Evolutionary conservation across 2,113 vertebrate species (phyloP), one percentile per base, ranked within the genome.

Genomic region (Coptodon rendalli): DNA sequence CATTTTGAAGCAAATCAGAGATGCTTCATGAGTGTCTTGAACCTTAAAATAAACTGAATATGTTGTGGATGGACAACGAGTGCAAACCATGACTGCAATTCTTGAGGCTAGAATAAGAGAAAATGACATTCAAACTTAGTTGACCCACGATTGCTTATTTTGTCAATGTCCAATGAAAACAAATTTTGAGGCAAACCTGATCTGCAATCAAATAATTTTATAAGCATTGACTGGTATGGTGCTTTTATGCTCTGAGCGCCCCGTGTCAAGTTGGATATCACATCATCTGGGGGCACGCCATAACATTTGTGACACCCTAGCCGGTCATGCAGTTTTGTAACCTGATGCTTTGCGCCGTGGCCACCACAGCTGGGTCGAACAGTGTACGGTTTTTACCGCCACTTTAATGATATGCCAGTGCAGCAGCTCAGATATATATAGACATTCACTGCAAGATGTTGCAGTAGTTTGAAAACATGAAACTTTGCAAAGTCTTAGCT

Each of bases 1-100:
- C 40, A 82, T 82, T 94, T 59, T 87, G 82, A 96, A 90, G 86
- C 56, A 22, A 73, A 66, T 22, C 53, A 80, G 59, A 79, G 71
- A 86, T 63, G 43, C 80, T 53, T 78, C 81, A 34, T 86, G 83
- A 88, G 61, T 78, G 53, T 84, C 79, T 80, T 45, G 17, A 66
- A 81, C 57, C 83, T 85, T 90, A 87, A 93, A 93, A 93, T 90
- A 92, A 92, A 90, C 87, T 89, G 71, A 54, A 90, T 86, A 86
- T 61, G 79, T 53, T 63, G 31, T 82, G 80, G 80, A 59, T 78
- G 63, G 90, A 68, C 81, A 89, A 86, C 57, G 56, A 86, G 40
- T 56, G 14, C 14, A 59, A 85, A 17, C 14, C 36, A 48, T n/a
- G 34, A 59, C 52, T 54, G 13, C 14, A 13, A 63, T 38, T 31